Evolutionary conservation across 1,140 invertebrate genomes (phyloP).

Genomic region (Grapholita molesta): DNA sequence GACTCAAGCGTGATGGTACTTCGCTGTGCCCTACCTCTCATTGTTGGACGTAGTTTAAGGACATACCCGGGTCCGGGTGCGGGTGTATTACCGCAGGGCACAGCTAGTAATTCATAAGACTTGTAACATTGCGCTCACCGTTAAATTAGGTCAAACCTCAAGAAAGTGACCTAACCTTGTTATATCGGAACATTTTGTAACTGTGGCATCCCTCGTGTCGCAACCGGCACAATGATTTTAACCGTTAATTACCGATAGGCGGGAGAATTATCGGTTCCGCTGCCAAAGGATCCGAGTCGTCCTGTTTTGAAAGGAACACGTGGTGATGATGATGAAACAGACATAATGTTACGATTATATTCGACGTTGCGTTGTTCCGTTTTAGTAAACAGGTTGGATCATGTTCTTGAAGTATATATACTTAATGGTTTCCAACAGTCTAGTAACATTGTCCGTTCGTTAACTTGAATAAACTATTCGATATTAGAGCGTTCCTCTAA

Average conservation of each 20-base stretch:
- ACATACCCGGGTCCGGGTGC: too few relatives aligned
- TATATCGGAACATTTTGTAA: neutral
- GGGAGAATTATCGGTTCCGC: neutral
- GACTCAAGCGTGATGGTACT: too few relatives aligned
- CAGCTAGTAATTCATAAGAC: too few relatives aligned
- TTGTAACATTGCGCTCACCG: neutral
- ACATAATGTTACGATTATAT: neutral
- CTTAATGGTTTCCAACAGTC: too few relatives aligned
- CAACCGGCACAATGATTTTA: neutral
- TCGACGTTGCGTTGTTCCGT: neutral
- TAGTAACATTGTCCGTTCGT: too few relatives aligned
- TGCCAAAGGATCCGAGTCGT: neutral
- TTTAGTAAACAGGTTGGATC: neutral
- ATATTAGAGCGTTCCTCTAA: too few relatives aligned
- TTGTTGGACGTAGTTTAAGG: too few relatives aligned
- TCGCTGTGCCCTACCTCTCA: too few relatives aligned
- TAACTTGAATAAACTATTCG: too few relatives aligned
- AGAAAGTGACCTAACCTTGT: neutral
- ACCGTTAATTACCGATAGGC: neutral
- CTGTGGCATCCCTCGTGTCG: neutral
- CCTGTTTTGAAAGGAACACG: neutral
- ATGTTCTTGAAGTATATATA: too few relatives aligned
- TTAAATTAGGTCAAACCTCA: neutral
- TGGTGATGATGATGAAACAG: neutral
- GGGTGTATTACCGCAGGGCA: too few relatives aligned